Conservation (phyloP, 2,888 invertebrate genomes). For the Octonoba sinensis region DNA sequence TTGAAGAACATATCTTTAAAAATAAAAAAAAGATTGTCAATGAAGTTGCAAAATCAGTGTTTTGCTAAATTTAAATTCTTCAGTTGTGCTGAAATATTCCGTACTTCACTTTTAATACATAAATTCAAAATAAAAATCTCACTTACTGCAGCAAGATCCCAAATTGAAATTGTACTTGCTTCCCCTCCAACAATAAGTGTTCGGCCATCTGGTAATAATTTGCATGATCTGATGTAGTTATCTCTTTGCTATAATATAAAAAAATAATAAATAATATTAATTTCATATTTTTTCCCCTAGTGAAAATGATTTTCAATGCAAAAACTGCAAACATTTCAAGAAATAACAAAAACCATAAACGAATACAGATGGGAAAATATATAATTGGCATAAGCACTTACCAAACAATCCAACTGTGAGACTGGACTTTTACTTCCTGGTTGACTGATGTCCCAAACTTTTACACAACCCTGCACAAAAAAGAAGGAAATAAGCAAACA, state of each 20-base stretch:
- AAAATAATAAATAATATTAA: neutral
- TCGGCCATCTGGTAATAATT: slow-evolving; percentile 91
- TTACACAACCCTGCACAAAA: slow-evolving; percentile 82
- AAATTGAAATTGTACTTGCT: slow-evolving; percentile 93
- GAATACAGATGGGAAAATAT: neutral
- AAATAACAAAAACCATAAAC: neutral
- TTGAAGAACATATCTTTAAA: neutral
- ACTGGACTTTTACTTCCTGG: slow-evolving; percentile 88
- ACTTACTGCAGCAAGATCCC: slow-evolving; percentile 85
- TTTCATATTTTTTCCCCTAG: no score
- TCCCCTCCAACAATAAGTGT: slow-evolving; percentile 97
- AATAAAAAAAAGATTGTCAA: neutral
- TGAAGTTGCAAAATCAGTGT: no score
- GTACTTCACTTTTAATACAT: no score
- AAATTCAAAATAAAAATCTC: no score
- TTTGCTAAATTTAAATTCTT: no score
- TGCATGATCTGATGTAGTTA: slow-evolving; percentile 96
- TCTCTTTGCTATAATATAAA: slow-evolving; percentile 80
- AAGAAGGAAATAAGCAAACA: neutral
- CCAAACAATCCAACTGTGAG: slow-evolving; percentile 87
- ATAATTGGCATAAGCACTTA: slow-evolving; percentile 70
- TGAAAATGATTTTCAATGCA: neutral
- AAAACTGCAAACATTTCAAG: neutral
- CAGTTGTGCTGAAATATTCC: no score
- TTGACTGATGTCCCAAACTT: slow-evolving; percentile 96